Percentiles rank a stretch among this genome's conserved stretches.
These are phyloP conservation scores for Paramormyrops hopkinsi DNA, from an alignment of 2,797 vertebrate species.

Conservation along the genomic window DNA sequence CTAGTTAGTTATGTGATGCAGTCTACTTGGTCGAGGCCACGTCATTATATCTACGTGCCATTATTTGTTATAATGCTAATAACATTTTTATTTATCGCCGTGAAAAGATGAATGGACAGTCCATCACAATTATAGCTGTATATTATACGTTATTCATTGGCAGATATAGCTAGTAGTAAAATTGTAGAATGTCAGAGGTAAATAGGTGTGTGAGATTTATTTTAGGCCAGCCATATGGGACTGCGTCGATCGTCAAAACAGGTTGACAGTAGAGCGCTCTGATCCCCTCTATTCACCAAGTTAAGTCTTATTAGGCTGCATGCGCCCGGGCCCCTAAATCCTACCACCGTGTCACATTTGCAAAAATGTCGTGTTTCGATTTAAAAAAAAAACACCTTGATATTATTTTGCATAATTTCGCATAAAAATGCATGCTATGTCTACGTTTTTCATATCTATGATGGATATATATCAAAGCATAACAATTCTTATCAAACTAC, in stretches of 20 bases:
- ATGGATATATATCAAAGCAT: background rate
- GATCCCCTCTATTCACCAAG: background rate
- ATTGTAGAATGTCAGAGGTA: background rate
- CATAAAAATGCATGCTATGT: background rate
- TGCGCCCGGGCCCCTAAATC: background rate
- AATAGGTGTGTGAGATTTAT: background rate
- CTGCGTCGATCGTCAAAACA: background rate
- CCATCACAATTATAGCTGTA: background rate
- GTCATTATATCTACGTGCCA: background rate
- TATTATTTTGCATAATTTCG: background rate
- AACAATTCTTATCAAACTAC: background rate
- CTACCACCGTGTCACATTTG: background rate
- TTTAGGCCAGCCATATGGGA: background rate
- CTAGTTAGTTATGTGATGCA: background rate
- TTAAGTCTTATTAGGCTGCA: background rate
- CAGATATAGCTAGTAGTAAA: background rate
- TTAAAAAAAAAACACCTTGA: background rate
- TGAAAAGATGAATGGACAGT: background rate
- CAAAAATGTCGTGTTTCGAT: background rate
- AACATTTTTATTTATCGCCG: background rate
- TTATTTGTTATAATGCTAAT: constrained; percentile 2
- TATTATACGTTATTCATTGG: background rate
- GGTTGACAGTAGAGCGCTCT: background rate
- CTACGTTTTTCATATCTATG: background rate
- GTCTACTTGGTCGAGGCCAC: background rate